Conservation (phyloP, 2,113 vertebrate species). For the Xyrauchen texanus region DNA sequence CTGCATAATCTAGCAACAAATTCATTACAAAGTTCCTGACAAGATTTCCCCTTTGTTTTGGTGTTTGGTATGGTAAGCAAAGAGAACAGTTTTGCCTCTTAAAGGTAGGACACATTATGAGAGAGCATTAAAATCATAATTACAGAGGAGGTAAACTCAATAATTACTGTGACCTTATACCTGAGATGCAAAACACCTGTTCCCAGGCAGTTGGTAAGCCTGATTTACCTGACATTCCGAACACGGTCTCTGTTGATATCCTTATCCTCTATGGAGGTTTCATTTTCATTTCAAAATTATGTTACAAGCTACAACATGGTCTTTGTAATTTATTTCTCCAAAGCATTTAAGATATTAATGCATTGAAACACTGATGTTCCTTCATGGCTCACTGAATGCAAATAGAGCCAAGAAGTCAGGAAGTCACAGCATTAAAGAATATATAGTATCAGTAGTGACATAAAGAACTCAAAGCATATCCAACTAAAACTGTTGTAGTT, state of each 20-base stretch:
- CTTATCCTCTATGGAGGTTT: not conserved
- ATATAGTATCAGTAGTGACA: too few relatives aligned
- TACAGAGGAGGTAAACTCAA: not conserved
- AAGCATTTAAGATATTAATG: too few relatives aligned
- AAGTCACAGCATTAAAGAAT: too few relatives aligned
- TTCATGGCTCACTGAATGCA: too few relatives aligned
- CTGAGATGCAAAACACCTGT: slow-evolving; percentile 25
- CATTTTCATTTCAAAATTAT: not conserved
- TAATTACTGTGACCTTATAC: not conserved
- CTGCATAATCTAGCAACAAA: not conserved
- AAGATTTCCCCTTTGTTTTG: not conserved
- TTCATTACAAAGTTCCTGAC: not conserved
- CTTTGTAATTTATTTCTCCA: not conserved
- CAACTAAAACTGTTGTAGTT: too few relatives aligned
- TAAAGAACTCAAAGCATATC: too few relatives aligned
- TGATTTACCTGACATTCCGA: slow-evolving; percentile 6
- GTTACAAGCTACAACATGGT: too few relatives aligned
- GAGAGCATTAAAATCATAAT: not conserved
- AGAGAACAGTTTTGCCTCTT: not conserved
- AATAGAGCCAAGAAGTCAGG: too few relatives aligned
- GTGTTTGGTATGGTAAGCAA: not conserved
- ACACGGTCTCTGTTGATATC: slow-evolving; percentile 1
- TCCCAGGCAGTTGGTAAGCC: slow-evolving; percentile 2
- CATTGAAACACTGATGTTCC: too few relatives aligned
- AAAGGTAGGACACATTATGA: too few relatives aligned